These are phyloP conservation scores for Xiphophorus couchianus DNA, from an alignment of 2,113 vertebrate species.

Conservation along the genomic window DNA sequence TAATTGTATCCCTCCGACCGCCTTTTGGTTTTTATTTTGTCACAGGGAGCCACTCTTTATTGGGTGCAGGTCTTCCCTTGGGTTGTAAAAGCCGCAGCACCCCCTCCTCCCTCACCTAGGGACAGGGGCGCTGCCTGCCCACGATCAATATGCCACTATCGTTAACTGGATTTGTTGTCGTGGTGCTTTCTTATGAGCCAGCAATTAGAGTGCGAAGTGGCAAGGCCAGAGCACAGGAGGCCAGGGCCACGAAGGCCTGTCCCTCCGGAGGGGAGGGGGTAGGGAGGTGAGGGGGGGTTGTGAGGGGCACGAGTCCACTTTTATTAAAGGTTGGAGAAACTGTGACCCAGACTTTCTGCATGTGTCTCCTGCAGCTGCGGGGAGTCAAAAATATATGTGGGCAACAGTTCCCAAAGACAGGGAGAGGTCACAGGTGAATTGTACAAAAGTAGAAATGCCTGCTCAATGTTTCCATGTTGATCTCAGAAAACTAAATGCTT, in stretches of 20 bases:
- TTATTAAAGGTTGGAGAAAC: constrained; percentile 68
- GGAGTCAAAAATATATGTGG: constrained; percentile 60
- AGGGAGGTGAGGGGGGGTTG: constrained; percentile 69
- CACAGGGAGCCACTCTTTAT: constrained; percentile 76
- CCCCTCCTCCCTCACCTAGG: constrained; percentile 60
- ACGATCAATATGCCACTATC: constrained; percentile 78
- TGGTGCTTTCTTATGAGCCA: constrained; percentile 77
- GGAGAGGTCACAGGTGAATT: constrained; percentile 65
- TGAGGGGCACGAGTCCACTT: constrained; percentile 66
- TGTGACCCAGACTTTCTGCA: constrained; percentile 71
- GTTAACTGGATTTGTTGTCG: constrained; percentile 83
- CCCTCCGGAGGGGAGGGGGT: constrained; percentile 65
- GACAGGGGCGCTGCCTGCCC: constrained; percentile 62
- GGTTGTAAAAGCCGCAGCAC: constrained; percentile 72
- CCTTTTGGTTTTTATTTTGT: constrained; percentile 80
- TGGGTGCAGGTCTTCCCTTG: constrained; percentile 65
- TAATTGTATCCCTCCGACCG: constrained; percentile 79
- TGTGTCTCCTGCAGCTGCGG: constrained; percentile 57
- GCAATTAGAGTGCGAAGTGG: constrained; percentile 78
- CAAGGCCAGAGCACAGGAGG: constrained; percentile 58
- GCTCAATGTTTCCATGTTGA: neutral
- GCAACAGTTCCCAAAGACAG: constrained; percentile 53
- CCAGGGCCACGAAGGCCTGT: constrained; percentile 36
- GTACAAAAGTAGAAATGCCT: neutral
- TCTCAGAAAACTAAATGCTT: too few relatives aligned